These are phyloP conservation scores for Bombus fervidus DNA, from an alignment of 1,140 invertebrate species.

Conservation along the genomic window DNA sequence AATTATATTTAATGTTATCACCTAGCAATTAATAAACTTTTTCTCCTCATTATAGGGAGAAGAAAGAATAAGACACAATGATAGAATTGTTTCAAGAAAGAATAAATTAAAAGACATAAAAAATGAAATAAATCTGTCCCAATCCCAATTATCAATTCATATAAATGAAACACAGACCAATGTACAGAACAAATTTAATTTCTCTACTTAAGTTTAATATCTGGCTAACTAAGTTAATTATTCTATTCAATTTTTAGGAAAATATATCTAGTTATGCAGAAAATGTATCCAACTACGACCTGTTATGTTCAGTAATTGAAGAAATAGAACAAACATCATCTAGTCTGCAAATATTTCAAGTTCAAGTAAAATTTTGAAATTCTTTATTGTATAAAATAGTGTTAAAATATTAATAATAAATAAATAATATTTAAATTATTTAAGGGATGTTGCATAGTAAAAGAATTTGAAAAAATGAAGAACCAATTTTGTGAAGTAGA, in stretches of 20 bases:
- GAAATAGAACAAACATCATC: constrained; percentile 76
- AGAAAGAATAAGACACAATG: constrained; percentile 70
- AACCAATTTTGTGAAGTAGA: constrained; percentile 72
- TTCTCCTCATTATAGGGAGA: constrained; percentile 66
- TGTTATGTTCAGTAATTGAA: constrained; percentile 71
- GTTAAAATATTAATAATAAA: constrained; percentile 28
- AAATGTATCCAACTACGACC: constrained; percentile 65
- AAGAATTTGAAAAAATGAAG: constrained; percentile 70
- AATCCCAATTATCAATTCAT: constrained; percentile 65
- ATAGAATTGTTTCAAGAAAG: constrained; percentile 71
- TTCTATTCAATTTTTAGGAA: constrained; percentile 62
- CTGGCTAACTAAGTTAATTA: background rate
- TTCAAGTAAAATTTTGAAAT: constrained; percentile 62
- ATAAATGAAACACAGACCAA: constrained; percentile 67
- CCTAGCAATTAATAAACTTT: constrained; percentile 18
- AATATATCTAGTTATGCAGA: constrained; percentile 57
- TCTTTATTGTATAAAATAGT: background rate
- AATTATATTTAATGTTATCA: constrained; percentile 9
- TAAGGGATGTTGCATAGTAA: constrained; percentile 62
- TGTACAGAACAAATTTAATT: constrained; percentile 56
- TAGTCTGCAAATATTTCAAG: constrained; percentile 71
- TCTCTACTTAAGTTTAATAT: constrained; percentile 7
- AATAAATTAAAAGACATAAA: constrained; percentile 77
- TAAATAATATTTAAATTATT: constrained; percentile 44
- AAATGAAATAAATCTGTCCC: constrained; percentile 76